A percentile compares a stretch with the other conserved stretches of the same genome.
Evolutionary conservation across 2,113 vertebrate genomes (phyloP).

Genomic region (Sakesphorus luctuosus): DNA sequence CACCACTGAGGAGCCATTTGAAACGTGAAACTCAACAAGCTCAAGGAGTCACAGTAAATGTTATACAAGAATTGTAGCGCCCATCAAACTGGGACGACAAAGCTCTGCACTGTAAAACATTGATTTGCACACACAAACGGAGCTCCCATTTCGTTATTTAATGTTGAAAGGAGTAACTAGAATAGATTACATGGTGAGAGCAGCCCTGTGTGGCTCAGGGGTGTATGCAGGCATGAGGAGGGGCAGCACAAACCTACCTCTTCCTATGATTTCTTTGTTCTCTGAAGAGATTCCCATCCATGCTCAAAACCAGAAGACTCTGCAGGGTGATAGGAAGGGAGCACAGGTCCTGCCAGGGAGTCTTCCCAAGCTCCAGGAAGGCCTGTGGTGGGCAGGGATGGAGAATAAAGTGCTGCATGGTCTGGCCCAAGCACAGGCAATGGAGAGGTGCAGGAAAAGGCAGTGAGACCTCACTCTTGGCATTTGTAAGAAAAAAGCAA

Average conservation of each 20-base stretch:
- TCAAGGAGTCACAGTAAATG: constrained; percentile 4
- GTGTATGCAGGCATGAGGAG: not conserved
- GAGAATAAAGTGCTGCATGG: not conserved
- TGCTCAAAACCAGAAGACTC: not conserved
- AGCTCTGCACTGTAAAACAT: constrained; percentile 1
- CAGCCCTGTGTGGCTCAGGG: not conserved
- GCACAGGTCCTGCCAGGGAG: not conserved
- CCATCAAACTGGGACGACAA: not conserved
- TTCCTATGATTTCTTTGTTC: not conserved
- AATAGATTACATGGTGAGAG: not conserved
- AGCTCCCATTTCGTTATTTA: not conserved
- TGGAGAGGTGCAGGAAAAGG: not conserved
- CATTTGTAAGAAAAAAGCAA: not conserved
- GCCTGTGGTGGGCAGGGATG: not conserved
- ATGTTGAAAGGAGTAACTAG: not conserved
- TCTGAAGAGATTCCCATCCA: not conserved
- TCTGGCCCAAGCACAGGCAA: not conserved
- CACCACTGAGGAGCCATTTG: not conserved
- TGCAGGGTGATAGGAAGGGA: not conserved
- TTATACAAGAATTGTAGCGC: not conserved
- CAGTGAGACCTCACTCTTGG: not conserved
- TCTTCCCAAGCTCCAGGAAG: not conserved
- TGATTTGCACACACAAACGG: constrained; percentile 45
- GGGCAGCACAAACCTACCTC: not conserved
- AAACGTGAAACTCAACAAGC: constrained; percentile 4